Evolutionary conservation across 2,113 vertebrate genomes (phyloP), one percentile per base, ranked within the genome.

Genomic region (Perca flavescens): DNA sequence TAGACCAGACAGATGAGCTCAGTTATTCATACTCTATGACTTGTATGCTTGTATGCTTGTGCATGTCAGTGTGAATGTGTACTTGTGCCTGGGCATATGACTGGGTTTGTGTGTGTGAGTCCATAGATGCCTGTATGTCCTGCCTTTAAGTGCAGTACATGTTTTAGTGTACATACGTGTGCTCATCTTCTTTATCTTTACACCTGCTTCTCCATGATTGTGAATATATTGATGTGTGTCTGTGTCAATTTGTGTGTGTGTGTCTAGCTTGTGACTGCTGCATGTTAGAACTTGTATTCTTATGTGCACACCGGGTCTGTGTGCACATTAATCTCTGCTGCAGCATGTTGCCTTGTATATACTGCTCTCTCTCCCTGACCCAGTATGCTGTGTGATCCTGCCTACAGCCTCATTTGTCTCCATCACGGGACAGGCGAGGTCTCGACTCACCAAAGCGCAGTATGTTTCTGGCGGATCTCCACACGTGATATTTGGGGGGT

Each of bases 401-500:
- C 86, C 92, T 82, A 82, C 86, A 80, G 85, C 84, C 91, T 92
- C 93, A 90, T 94, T 89, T 82, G 90, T 94, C 94, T 93, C 92
- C 90, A 91, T 94, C 92, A 88, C 75, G 76, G 81, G 83, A 89
- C 89, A 80, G 77, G 21, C 68, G 85, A 92, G 92, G 86, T 91
- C 88, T 83, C 77, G 64, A 96, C 98, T 98, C 96, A 99, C 98
- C 98, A 99, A 97, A 86, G 97, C 97, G 91, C 98, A 99, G 97
- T 97, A 99, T 1, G 96, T 98, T 95, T 99, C 98, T 0, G 98
- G 97, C 71, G 98, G 98, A 93, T 99, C 97, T 93, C 99, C 99
- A 88, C 98, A 99, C 1, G 99, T 99, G 94, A 99, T 97, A 89
- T 99, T 96, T 43, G 97, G 96, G 50, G 98, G 99, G 90, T 99